Conservation (phyloP, 2,888 invertebrate genomes). For the Athalia cordata region DNA sequence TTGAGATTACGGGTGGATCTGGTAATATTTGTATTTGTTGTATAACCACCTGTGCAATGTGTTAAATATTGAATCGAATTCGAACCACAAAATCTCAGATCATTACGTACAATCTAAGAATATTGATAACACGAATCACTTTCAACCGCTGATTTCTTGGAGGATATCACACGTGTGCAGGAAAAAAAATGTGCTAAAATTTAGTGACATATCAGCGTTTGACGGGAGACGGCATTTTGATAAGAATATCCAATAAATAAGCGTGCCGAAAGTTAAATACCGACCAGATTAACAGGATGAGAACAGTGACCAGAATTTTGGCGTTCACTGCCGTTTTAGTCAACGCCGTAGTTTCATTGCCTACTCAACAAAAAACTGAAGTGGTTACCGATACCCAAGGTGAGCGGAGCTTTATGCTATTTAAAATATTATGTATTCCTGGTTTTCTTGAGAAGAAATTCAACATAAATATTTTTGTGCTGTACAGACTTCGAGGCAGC, state of each 20-base stretch:
- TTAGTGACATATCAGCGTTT: constrained; percentile 2
- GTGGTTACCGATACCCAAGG: constrained; percentile 10
- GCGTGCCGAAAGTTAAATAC: neutral
- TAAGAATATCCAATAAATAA: constrained; percentile 12
- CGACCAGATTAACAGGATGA: constrained; percentile 4
- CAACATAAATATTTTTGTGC: neutral
- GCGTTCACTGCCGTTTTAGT: constrained; percentile 11
- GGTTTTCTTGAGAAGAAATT: neutral
- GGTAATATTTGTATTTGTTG: too few species aligned
- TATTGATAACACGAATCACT: neutral
- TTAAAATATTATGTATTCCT: neutral
- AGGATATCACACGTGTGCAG: neutral
- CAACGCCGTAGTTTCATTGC: neutral
- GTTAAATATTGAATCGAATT: too few species aligned
- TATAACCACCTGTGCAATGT: too few species aligned
- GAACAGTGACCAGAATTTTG: neutral
- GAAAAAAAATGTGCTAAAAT: constrained; percentile 9
- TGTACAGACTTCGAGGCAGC: constrained; percentile 54
- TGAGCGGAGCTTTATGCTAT: neutral
- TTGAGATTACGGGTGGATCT: too few species aligned
- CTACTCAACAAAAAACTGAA: constrained; percentile 5
- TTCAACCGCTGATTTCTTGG: neutral
- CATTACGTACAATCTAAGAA: too few species aligned
- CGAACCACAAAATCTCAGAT: too few species aligned
- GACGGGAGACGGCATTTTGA: neutral